Base-by-base conservation (phyloP, 1,140 invertebrate genomes). In the Heliconius congener region DNA sequence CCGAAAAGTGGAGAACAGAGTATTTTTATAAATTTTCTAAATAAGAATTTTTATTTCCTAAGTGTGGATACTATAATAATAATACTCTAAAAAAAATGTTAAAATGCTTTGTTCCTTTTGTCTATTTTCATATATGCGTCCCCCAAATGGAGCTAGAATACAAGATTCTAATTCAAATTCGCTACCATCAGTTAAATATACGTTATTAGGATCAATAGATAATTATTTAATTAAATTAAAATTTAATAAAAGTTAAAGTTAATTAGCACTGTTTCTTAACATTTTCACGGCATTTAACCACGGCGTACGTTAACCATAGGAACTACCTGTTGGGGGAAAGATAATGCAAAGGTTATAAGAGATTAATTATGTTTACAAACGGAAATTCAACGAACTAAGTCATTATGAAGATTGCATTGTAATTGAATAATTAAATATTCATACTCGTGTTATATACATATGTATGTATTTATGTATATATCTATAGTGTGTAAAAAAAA, bases 271-370 rank as follows among this genome's bases (percentile, higher is more conserved):
- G 23, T 27, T 66, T 2, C 60, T 42, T 23, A 39, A 42, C 37
- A 72, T 72, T 72, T 72, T 72, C 71, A 72, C 37, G 71, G 34
- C 37, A 72, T 42, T 72, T 72, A 72, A 42, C 30, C 71, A 72
- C 71, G 34, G 71, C 27, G 70, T 11, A 72, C 71, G 37, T 42
- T 72, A 72, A 72, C 19, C 37, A 39, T 72, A 66, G 60, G 13
- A 66, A 16, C 13, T 66, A 66, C 60, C 11, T 4, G 60, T 13
- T 27, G 16, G 60, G 60, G 60, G 60, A 30, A 16, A 66, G 60
- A 66, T 66, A 66, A 66, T 30, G 60, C 60, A 66, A 66, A 66
- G 60, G 60, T 66, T 66, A 66, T 66, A 66, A 3, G 11, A 9
- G 60, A 66, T 66, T 66, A 66, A 66, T 66, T 66, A 66, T 66